phyloP scores from a whole-genome alignment of 2,797 vertebrate genomes.

The Philypnodon macrostomus region DNA sequence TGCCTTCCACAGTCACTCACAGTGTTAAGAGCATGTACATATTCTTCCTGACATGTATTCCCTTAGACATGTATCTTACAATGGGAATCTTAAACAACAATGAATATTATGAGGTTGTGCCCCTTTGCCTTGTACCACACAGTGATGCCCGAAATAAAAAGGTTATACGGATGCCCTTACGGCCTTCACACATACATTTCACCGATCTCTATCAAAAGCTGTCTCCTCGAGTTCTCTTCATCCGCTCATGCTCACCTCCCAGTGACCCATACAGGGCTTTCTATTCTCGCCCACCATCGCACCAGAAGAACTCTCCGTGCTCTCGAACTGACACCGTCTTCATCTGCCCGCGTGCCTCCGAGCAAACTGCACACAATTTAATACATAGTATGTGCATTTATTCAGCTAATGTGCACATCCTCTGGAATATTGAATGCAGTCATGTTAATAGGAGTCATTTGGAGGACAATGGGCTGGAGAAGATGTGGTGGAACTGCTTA shows the following conservation, averaged over 20 bases:
- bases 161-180: slow-evolving; percentile 7
- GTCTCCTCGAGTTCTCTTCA: slow-evolving; percentile 14
- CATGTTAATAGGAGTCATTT: neutral
- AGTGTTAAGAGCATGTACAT: neutral
- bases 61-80: neutral
- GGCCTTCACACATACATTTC: slow-evolving; percentile 20
- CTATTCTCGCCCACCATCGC: slow-evolving; percentile 33
- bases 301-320: slow-evolving; percentile 14
- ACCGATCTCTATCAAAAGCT: slow-evolving; percentile 12
- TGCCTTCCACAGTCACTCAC: neutral
- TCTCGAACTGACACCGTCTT: slow-evolving; percentile 10
- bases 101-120: neutral
- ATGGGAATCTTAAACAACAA: neutral
- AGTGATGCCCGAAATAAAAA: slow-evolving; percentile 2
- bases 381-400: neutral
- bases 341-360: slow-evolving; percentile 15
- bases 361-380: slow-evolving; percentile 9
- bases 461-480: neutral
- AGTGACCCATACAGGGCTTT: slow-evolving; percentile 27
- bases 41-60: neutral
- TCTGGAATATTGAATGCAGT: neutral
- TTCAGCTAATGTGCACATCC: slow-evolving; percentile 1
- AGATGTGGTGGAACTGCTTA: neutral
- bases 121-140: slow-evolving; percentile 10
- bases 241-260: slow-evolving; percentile 28